Evolutionary conservation across 2,888 invertebrate species (phyloP), one percentile per base, ranked within the genome.

Genomic region (Amitus sp.): DNA sequence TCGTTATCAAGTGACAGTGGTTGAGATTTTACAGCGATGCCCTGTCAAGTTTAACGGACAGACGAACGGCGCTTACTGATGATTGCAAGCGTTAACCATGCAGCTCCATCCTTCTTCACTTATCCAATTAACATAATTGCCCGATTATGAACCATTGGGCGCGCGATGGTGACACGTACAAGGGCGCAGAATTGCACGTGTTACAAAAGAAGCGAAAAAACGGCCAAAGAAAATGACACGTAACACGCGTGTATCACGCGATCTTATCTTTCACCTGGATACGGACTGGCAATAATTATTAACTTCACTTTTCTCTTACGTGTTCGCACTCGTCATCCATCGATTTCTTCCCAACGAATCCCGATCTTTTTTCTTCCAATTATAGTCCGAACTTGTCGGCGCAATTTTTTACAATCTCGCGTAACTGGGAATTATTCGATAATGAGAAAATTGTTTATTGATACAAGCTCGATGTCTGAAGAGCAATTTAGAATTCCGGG

Each of bases 101-200:
- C 47, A 48, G 46, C 62, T 60, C 37, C 20, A 40, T 61, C 61
- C 63, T 69, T 67, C 65, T 68, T 69, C 74, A 73, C 73, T 81
- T 76, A 79, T 78, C 73, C 76, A 80, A 80, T 81, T 80, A 81
- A 75, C 77, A 75, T 80, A 78, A 81, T 80, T 79, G 75, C 74
- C 57, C 70, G 74, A 80, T 81, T 78, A 77, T 78, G 77, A 66
- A 60, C 59, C 60, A 62, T 61, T 56, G 60, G 56, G 56, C 57
- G 62, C 55, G 65, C 39, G 62, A 65, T 53, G 50, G 56, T 59
- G 55, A 65, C 58, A 62, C 59, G 50, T 51, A 59, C 62, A 62
- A 66, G 65, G 67, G 60, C 50, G 43, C 39, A 52, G 55, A 59
- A 58, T 71, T 68, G 68, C 70, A 68, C 68, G 65, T 61, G 54